Evolutionary conservation across 1,140 invertebrate species (phyloP), one percentile per base, ranked within the genome.

Genomic region (Dreissena rostriformis): DNA sequence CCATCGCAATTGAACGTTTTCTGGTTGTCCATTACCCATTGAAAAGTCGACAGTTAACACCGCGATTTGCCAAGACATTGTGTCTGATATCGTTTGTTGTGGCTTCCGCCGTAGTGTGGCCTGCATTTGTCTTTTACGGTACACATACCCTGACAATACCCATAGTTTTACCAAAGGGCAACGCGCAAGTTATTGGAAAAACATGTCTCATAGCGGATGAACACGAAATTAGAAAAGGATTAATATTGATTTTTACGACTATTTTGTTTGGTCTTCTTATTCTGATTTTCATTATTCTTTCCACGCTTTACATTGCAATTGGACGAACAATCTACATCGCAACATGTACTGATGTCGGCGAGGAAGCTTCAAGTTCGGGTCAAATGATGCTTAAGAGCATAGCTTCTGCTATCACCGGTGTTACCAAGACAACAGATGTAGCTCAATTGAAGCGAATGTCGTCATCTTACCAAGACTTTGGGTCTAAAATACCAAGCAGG

Each of bases 1-100:
- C 73, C n/a, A 74, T 83, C n/a, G 81, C 81, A 12, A 70, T 83
- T n/a, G 81, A 83, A 22, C 81, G 81, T 14, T 83, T 61, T 61
- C 63, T 83, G 7, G 24, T 75, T 6, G 81, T 83, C 11, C 75
- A 83, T 29, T 77, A 71, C n/a, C 81, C 81, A 17, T n/a, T 83
- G 22, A 75, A 61, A 61, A 83, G 53, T 77, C 63, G 73, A 14
- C 63, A 67, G 22, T 52, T 83, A 6, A 76, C 81, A 12, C 81
- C 73, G 0, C 52, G 57, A 63, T 83, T 70, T 28, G 81, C 74
- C 22, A 83, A 83, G 26, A 15, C n/a, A n/a, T 61, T 83, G 63
- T 83, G 81, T 70, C 24, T 71, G 0, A 49, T 76, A 11, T 55
- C 81, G 12, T 83, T 83, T 49, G 17, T 70, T 6, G 61, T 83